Percentiles rank a stretch among this genome's conserved stretches.
phyloP scores from a whole-genome alignment of 2,113 vertebrate genomes.

The Proterorhinus semilunaris region DNA sequence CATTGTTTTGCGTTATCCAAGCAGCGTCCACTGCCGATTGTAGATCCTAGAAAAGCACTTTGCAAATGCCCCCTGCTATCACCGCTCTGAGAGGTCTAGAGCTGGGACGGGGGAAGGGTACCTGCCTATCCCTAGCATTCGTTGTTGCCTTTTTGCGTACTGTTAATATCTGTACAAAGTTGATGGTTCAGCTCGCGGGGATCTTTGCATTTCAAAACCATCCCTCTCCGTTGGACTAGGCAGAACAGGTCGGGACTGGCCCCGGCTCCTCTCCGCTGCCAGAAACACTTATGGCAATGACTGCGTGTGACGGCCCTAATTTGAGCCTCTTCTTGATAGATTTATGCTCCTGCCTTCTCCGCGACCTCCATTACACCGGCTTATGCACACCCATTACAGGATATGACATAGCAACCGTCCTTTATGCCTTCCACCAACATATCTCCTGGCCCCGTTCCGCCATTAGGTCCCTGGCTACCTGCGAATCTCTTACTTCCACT shows the following conservation, averaged over 20 bases:
- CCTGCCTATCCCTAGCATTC: not conserved
- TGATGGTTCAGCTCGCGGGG: slow-evolving; percentile 77
- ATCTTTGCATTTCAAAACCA: slow-evolving; percentile 51
- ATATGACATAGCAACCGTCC: slow-evolving; percentile 14
- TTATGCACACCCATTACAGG: slow-evolving; percentile 77
- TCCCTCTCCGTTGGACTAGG: slow-evolving; percentile 34
- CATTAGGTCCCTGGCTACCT: slow-evolving; percentile 71
- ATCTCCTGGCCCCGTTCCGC: slow-evolving; percentile 52
- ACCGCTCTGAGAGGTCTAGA: too few relatives aligned
- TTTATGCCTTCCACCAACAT: slow-evolving; percentile 9
- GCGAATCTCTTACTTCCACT: slow-evolving; percentile 50
- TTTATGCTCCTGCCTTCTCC: slow-evolving; percentile 77
- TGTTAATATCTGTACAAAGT: slow-evolving; percentile 28
- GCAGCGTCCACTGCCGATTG: too few relatives aligned
- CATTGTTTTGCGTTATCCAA: too few relatives aligned
- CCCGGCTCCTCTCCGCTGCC: slow-evolving; percentile 66
- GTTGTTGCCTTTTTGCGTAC: not conserved
- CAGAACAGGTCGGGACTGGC: slow-evolving; percentile 66
- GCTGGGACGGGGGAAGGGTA: too few relatives aligned
- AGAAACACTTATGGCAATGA: slow-evolving; percentile 71
- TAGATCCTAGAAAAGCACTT: too few relatives aligned
- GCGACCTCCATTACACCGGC: slow-evolving; percentile 77
- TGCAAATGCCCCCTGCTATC: too few relatives aligned
- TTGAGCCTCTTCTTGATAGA: slow-evolving; percentile 70
- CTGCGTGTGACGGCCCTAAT: slow-evolving; percentile 64